A percentile compares a stretch with the other conserved stretches of the same genome.
These are phyloP conservation scores for Periophthalmus modestus DNA, from an alignment of 2,113 vertebrate species.

Conservation along the genomic window DNA sequence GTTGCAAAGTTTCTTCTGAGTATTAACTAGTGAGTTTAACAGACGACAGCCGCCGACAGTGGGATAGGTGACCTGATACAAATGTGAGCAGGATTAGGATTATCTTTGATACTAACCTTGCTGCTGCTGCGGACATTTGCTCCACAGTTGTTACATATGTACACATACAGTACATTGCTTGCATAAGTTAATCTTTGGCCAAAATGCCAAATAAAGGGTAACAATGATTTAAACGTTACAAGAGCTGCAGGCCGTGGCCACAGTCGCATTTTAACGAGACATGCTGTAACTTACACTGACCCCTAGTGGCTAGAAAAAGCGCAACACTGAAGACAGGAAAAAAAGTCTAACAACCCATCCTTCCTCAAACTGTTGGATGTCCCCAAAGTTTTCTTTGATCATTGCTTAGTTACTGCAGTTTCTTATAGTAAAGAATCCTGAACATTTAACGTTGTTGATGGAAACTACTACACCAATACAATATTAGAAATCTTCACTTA, in stretches of 20 bases:
- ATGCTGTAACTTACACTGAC: not conserved
- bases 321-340: not conserved
- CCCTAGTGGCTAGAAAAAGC: conserved; percentile 1
- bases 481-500: no score
- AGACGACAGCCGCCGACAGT: not conserved
- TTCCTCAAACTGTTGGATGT: no score
- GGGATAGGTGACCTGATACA: not conserved
- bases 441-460: no score
- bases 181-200: no score
- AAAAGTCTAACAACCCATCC: no score
- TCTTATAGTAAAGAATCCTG: no score
- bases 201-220: not conserved
- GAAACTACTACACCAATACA: no score
- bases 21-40: not conserved
- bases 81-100: not conserved
- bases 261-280: not conserved
- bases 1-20: no score
- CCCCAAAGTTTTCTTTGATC: no score
- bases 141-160: not conserved
- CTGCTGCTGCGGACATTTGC: not conserved
- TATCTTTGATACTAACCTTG: not conserved
- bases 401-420: no score
- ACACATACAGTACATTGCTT: not conserved
- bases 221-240: not conserved
- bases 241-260: not conserved